Conservation (phyloP, 1,140 invertebrate genomes). For the Hydropsyche tenuis region DNA sequence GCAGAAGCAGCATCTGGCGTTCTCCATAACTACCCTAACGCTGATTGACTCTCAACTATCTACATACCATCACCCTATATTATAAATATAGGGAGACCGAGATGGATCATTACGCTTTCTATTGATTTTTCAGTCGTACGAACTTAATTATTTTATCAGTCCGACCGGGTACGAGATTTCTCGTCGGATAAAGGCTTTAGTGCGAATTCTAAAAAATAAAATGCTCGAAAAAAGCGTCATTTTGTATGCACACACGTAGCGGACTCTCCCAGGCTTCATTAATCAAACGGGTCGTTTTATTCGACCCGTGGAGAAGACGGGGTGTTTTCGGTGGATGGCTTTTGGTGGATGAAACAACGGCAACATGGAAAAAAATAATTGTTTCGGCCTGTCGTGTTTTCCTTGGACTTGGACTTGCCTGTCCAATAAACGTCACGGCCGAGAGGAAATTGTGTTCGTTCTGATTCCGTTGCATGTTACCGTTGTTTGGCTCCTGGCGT, state of each 20-base stretch:
- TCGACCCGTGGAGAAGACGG: background rate
- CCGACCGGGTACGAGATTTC: too few relatives aligned
- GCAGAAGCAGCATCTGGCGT: constrained; percentile 13
- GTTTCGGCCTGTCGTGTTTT: constrained; percentile 26
- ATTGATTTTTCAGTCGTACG: too few relatives aligned
- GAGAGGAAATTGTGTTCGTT: constrained; percentile 30
- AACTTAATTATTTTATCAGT: too few relatives aligned
- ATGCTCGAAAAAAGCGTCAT: too few relatives aligned
- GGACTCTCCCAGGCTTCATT: constrained; percentile 27
- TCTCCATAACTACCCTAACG: background rate
- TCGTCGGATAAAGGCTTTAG: too few relatives aligned
- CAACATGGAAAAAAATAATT: constrained; percentile 30
- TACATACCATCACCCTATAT: too few relatives aligned
- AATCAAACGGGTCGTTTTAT: constrained; percentile 35
- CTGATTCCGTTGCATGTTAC: constrained; percentile 27
- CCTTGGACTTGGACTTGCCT: constrained; percentile 15
- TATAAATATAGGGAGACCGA: too few relatives aligned
- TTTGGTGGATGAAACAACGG: background rate
- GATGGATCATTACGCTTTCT: too few relatives aligned
- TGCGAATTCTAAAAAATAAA: too few relatives aligned
- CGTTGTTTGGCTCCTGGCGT: background rate
- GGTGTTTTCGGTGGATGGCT: background rate
- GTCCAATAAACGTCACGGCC: constrained; percentile 38
- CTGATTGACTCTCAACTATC: constrained; percentile 7
- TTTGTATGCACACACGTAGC: background rate